phyloP scores from a whole-genome alignment of 2,113 vertebrate species.

The Nothocercus julius region DNA sequence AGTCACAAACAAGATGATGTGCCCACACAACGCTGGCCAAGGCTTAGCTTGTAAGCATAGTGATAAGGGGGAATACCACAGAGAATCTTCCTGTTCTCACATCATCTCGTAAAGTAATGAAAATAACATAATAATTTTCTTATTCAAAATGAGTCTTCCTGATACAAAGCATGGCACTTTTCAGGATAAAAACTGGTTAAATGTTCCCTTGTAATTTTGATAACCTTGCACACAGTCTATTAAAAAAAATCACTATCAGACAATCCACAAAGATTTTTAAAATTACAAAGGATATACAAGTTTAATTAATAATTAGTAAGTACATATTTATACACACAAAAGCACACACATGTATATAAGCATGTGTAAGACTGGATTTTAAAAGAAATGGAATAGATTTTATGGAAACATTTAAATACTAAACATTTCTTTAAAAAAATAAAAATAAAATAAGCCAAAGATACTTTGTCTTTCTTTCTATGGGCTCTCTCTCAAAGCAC shows the following conservation, averaged over 20 bases:
- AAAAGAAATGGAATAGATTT: neutral
- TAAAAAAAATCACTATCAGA: neutral
- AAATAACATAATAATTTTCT: neutral
- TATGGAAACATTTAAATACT: neutral
- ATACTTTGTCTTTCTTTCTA: neutral
- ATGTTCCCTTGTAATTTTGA: neutral
- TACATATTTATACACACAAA: neutral
- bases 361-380: neutral
- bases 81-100: neutral
- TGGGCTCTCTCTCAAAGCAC: neutral
- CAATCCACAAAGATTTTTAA: neutral
- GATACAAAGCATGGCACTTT: neutral
- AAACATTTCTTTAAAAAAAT: neutral
- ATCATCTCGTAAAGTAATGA: neutral
- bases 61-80: neutral
- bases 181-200: neutral
- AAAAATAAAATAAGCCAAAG: neutral
- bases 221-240: neutral
- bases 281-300: neutral
- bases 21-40: neutral
- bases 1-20: neutral
- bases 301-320: neutral
- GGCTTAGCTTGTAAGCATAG: neutral
- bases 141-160: neutral
- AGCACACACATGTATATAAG: rapidly evolving